Conservation (phyloP, 2,888 invertebrate species). For the Yponomeuta sedellus region DNA sequence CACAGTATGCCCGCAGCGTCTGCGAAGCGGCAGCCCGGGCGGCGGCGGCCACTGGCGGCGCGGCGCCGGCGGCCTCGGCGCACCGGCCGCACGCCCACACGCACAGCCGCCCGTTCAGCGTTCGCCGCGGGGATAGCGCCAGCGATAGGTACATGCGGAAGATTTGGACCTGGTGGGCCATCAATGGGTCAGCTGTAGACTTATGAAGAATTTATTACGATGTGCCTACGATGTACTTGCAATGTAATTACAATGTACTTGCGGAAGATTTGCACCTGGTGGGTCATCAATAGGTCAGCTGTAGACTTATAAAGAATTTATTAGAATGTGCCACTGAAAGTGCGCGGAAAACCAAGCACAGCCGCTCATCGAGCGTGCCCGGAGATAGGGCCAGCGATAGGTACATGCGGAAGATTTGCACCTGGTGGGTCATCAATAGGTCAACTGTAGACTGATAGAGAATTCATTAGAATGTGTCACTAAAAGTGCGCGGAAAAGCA, state of each 20-base stretch:
- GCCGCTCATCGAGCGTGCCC: no score
- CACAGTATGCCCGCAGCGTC: constrained; percentile 89
- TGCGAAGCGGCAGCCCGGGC: constrained; percentile 94
- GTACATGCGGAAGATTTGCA: no score
- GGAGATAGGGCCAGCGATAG: constrained; percentile 87
- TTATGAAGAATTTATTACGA: no score
- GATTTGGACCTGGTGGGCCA: neutral
- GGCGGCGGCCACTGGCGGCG: constrained; percentile 89
- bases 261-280: constrained; percentile 78
- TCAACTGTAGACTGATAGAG: neutral
- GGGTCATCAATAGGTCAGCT: neutral
- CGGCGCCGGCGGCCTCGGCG: constrained; percentile 87
- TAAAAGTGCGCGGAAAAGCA: no score
- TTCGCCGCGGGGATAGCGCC: constrained; percentile 92
- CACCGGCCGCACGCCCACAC: constrained; percentile 91
- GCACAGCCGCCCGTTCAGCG: constrained; percentile 91
- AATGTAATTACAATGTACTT: constrained; percentile 78
- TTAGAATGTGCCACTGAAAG: no score
- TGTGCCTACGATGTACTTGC: no score
- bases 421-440: neutral
- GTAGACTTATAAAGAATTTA: no score
- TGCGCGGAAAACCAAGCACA: no score
- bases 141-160: constrained; percentile 88
- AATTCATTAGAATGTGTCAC: no score
- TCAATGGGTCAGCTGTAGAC: neutral